Conservation (phyloP, 2,888 invertebrate genomes). For the Palloptera scutellata region DNA sequence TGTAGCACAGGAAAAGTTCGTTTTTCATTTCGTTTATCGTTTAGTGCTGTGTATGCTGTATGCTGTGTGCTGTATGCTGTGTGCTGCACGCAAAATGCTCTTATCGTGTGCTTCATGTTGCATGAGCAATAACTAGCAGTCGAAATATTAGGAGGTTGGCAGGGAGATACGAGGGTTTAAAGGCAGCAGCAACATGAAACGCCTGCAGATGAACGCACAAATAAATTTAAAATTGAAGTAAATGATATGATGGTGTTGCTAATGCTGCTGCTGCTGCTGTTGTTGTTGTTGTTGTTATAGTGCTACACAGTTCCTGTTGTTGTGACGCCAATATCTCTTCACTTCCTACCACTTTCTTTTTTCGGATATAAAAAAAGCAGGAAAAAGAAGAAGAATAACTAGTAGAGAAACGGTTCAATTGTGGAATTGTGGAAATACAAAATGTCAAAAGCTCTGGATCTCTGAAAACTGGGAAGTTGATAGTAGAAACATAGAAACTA, state of each 20-base stretch:
- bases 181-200: neutral
- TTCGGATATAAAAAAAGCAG: neutral
- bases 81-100: neutral
- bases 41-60: no score
- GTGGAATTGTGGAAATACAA: no score
- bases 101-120: neutral
- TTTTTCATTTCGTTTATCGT: no score
- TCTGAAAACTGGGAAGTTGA: no score
- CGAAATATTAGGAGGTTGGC: neutral
- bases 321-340: neutral
- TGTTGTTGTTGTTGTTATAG: conserved; percentile 19
- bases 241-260: conserved; percentile 32
- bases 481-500: no score
- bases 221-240: conserved; percentile 33
- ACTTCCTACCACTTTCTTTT: neutral
- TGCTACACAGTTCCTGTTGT: conserved; percentile 32
- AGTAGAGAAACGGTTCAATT: no score
- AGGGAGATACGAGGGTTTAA: neutral
- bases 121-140: neutral
- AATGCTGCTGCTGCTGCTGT: conserved; percentile 5
- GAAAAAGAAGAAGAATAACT: no score
- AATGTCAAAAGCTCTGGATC: no score
- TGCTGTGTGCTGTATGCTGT: neutral
- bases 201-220: conserved; percentile 17
- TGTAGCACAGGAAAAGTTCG: no score